These are phyloP conservation scores for Belonocnema kinseyi DNA, from an alignment of 1,140 invertebrate genomes.

Conservation along the genomic window DNA sequence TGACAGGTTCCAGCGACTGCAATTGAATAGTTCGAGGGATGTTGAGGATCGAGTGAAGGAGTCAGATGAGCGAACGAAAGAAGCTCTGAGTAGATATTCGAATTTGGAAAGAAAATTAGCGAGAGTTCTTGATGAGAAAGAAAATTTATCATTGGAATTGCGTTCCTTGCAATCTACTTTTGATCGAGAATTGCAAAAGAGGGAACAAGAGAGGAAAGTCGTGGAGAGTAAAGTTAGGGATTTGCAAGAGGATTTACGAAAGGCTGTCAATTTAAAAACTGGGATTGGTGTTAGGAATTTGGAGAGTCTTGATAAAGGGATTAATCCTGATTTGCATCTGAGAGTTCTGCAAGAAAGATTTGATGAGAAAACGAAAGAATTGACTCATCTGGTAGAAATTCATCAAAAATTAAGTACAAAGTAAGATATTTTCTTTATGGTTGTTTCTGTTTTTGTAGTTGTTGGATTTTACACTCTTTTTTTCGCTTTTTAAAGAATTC, in stretches of 20 bases:
- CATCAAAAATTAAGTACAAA: constrained; percentile 71
- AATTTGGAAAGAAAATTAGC: constrained; percentile 63
- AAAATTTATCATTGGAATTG: constrained; percentile 61
- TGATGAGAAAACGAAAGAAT: constrained; percentile 68
- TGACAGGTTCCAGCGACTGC: constrained; percentile 55
- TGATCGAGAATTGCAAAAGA: constrained; percentile 64
- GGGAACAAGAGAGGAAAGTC: constrained; percentile 61
- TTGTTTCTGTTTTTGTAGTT: too few species aligned
- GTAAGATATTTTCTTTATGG: constrained; percentile 51
- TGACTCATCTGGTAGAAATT: constrained; percentile 71
- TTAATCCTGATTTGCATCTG: constrained; percentile 44
- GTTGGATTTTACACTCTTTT: too few species aligned
- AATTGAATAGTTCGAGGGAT: constrained; percentile 46
- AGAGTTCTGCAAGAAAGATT: constrained; percentile 67
- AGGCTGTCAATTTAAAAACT: constrained; percentile 40
- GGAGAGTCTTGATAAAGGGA: constrained; percentile 29
- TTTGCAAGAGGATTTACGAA: constrained; percentile 61
- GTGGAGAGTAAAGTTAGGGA: constrained; percentile 64
- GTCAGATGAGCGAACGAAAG: constrained; percentile 59
- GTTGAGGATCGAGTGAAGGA: constrained; percentile 57
- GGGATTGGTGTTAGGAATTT: neutral
- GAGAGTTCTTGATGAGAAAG: constrained; percentile 60
- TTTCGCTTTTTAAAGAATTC: too few species aligned
- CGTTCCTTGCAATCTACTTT: constrained; percentile 61
- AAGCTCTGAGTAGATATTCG: constrained; percentile 61